A percentile compares a stretch with the other conserved stretches of the same genome.
Evolutionary conservation across 2,797 vertebrate genomes (phyloP).

Genomic region (Gephyroberyx darwinii): DNA sequence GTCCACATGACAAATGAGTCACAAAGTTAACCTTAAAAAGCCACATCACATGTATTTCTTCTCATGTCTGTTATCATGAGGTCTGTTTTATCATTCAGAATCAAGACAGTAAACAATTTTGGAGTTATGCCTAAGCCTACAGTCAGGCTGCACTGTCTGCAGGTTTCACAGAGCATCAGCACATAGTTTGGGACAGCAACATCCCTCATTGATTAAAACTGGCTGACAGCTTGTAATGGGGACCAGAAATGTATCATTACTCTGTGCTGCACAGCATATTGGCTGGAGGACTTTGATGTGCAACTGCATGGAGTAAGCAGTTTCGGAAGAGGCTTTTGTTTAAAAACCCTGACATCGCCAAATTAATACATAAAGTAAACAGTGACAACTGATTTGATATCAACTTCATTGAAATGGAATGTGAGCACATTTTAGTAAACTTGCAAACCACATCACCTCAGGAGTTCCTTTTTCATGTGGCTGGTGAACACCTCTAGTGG

Average conservation of each 20-base stretch:
- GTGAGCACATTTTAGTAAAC: background rate
- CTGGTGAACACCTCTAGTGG: too few relatives aligned
- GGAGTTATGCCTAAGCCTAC: conserved; percentile 44
- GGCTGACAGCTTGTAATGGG: conserved; percentile 56
- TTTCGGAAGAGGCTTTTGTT: conserved; percentile 16
- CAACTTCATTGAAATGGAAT: background rate
- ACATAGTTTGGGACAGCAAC: conserved; percentile 44
- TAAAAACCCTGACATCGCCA: conserved; percentile 21
- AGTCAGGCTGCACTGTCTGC: conserved; percentile 50
- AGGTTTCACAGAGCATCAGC: conserved; percentile 56
- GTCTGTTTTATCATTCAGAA: background rate
- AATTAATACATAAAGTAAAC: conserved; percentile 11
- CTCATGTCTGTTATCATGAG: background rate
- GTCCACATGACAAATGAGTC: conserved; percentile 1
- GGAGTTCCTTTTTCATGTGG: conserved; percentile 6
- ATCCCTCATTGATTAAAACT: conserved; percentile 59
- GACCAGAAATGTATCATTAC: conserved; percentile 51
- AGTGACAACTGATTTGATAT: conserved; percentile 5
- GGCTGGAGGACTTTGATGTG: conserved; percentile 29
- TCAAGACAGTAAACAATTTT: conserved; percentile 36
- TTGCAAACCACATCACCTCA: conserved; percentile 20
- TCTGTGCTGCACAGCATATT: conserved; percentile 30
- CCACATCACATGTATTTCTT: background rate
- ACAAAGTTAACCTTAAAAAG: background rate
- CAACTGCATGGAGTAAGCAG: conserved; percentile 35